Evolutionary conservation across 1,140 invertebrate genomes (phyloP).

Genomic region (Pectinophora gossypiella): DNA sequence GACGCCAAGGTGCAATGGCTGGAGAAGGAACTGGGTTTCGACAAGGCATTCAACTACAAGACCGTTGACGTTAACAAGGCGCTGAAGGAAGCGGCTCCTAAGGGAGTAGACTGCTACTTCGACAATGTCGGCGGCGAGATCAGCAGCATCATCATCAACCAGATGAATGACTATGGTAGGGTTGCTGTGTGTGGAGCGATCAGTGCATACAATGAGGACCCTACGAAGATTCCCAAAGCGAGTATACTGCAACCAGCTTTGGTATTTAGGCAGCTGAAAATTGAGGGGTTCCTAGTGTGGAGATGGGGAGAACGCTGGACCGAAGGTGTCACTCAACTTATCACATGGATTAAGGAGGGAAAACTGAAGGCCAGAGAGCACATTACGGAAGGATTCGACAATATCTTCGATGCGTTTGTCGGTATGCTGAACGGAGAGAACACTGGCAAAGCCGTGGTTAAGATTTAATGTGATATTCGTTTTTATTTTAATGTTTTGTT

Average conservation of each 20-base stretch:
- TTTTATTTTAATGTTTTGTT: background rate
- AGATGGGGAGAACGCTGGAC: slow-evolving; percentile 40
- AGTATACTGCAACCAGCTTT: slow-evolving; percentile 72
- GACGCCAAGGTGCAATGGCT: slow-evolving; percentile 82
- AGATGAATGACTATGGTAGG: slow-evolving; percentile 78
- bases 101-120: slow-evolving; percentile 80
- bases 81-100: slow-evolving; percentile 75
- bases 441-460: slow-evolving; percentile 78
- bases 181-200: slow-evolving; percentile 79
- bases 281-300: slow-evolving; percentile 64
- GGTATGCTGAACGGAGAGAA: slow-evolving; percentile 77
- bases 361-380: slow-evolving; percentile 76
- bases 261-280: slow-evolving; percentile 62
- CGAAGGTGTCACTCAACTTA: slow-evolving; percentile 63
- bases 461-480: slow-evolving; percentile 39
- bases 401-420: slow-evolving; percentile 76
- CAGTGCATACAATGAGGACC: slow-evolving; percentile 64
- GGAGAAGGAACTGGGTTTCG: slow-evolving; percentile 77
- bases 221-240: slow-evolving; percentile 34
- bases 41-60: slow-evolving; percentile 82
- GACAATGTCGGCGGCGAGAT: slow-evolving; percentile 80
- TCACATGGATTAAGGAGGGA: slow-evolving; percentile 72
- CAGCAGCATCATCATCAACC: slow-evolving; percentile 75
- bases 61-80: slow-evolving; percentile 64
- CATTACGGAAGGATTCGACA: slow-evolving; percentile 76